These are phyloP conservation scores for Beris morrisii DNA, from an alignment of 2,888 invertebrate genomes.

Conservation along the genomic window DNA sequence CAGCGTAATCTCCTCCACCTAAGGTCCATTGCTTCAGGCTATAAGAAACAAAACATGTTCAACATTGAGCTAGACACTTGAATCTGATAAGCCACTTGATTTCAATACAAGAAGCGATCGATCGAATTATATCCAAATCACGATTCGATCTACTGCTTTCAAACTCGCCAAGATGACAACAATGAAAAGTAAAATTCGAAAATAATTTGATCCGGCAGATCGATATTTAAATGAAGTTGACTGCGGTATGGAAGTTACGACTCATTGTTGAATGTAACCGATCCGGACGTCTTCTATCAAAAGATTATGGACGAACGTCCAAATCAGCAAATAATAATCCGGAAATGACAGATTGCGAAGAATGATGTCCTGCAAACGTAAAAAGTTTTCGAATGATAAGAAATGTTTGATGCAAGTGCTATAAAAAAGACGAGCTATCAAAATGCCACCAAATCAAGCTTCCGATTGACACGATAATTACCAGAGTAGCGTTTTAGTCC, in stretches of 20 bases:
- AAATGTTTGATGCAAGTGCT: background rate
- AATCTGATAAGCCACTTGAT: background rate
- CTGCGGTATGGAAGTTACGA: slow-evolving; percentile 10
- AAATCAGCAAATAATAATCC: slow-evolving; percentile 22
- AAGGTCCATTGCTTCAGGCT: too few species aligned
- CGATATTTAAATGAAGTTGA: slow-evolving; percentile 22
- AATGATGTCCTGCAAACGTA: slow-evolving; percentile 4
- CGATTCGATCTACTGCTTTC: slow-evolving; percentile 18
- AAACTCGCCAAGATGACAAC: slow-evolving; percentile 22
- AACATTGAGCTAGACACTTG: too few species aligned
- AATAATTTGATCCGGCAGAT: slow-evolving; percentile 15
- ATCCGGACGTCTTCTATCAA: background rate
- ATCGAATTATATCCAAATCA: slow-evolving; percentile 10
- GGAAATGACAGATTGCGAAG: slow-evolving; percentile 18
- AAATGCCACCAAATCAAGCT: slow-evolving; percentile 22
- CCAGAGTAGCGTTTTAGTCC: background rate
- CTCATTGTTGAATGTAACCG: slow-evolving; percentile 15
- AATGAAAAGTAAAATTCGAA: slow-evolving; percentile 28
- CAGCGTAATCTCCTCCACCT: too few species aligned
- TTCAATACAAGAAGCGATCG: slow-evolving; percentile 22
- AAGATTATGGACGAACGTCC: slow-evolving; percentile 14
- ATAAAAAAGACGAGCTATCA: background rate
- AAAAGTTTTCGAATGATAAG: slow-evolving; percentile 15
- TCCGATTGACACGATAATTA: slow-evolving; percentile 28
- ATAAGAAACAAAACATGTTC: too few species aligned